Base-by-base conservation (phyloP, 2,888 invertebrate species). In the Proisotoma minuta region DNA sequence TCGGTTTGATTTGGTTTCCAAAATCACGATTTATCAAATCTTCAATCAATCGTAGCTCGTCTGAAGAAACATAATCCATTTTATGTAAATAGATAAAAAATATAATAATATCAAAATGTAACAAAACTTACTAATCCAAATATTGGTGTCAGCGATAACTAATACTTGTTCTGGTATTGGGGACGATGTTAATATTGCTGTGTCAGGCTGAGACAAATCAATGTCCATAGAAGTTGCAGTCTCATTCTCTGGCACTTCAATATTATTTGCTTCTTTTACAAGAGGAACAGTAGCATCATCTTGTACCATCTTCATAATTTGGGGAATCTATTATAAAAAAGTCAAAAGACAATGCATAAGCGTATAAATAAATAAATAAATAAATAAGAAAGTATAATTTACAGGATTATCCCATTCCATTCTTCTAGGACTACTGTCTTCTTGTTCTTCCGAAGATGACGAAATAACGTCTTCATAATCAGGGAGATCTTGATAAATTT, bases 61-160 rank as follows among this genome's bases (percentile, higher is more conserved):
- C 68, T 70, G 18, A 29, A 24, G 18, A 34, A 43, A 59, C 15
- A 12, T 12, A 43, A 43, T 43, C 10, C 43, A 43, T 43, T 5
- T 5, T 4, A 27, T n/a, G 39, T 23, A 3, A 10, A 40, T 5
- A 23, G 20, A 10, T 39, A 50, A 29, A 29, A 15, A 15, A 47
- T 51, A 20, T 58, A 27, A 57, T 34, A 48, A 3, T 15, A 26
- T 48, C 18, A 18, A 34, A 34, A 48, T 22, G 18, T n/a, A n/a
- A n/a, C n/a, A n/a, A n/a, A n/a, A n/a, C 61, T 43, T 65, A 70
- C 71, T 59, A 39, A 72, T 65, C 68, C 68, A 72, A 26, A 72
- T 66, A 43, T 72, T 72, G 3, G 72, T 68, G 40, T 72, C 72
- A 5, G 65, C 61, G n/a, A 71, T 64, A 18, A 68, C 22, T 23